Percentiles rank a stretch among this genome's conserved stretches.
These are phyloP conservation scores for Pitangus sulphuratus DNA, from an alignment of 2,797 vertebrate genomes.

Conservation along the genomic window DNA sequence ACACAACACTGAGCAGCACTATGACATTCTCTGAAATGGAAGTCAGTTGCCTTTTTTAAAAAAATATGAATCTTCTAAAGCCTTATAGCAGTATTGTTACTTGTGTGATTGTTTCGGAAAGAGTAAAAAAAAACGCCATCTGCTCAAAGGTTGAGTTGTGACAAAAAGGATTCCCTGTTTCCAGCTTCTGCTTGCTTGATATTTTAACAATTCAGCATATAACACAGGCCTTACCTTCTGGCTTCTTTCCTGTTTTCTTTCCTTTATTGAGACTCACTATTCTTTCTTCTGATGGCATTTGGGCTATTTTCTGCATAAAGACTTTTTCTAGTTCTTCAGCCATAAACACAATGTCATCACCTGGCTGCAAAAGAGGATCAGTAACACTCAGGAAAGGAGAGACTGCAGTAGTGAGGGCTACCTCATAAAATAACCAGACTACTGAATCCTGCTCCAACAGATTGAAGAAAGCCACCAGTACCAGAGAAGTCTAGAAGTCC, in stretches of 20 bases:
- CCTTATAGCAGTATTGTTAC: not conserved
- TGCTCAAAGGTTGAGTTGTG: not conserved
- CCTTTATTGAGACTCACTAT: slow-evolving; percentile 72
- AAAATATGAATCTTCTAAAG: not conserved
- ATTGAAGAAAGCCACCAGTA: not conserved
- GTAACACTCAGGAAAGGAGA: not conserved
- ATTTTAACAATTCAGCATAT: not conserved
- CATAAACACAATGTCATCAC: slow-evolving; percentile 93
- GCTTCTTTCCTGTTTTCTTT: slow-evolving; percentile 75
- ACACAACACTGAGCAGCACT: not conserved
- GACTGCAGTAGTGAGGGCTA: not conserved
- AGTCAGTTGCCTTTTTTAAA: not conserved
- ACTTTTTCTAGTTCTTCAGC: slow-evolving; percentile 90
- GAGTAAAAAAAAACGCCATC: not conserved
- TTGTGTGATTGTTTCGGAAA: not conserved
- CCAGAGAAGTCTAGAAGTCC: not conserved
- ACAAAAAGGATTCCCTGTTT: not conserved
- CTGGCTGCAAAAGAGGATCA: slow-evolving; percentile 79
- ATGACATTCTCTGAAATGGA: not conserved
- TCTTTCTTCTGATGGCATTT: slow-evolving; percentile 88
- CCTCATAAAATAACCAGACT: not conserved
- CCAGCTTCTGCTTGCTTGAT: not conserved
- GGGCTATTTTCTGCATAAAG: slow-evolving; percentile 85
- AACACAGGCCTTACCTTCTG: slow-evolving; percentile 1
- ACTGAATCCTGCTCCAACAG: not conserved